These are phyloP conservation scores for Malacoraja senta DNA, from an alignment of 2,797 vertebrate genomes.

Conservation along the genomic window DNA sequence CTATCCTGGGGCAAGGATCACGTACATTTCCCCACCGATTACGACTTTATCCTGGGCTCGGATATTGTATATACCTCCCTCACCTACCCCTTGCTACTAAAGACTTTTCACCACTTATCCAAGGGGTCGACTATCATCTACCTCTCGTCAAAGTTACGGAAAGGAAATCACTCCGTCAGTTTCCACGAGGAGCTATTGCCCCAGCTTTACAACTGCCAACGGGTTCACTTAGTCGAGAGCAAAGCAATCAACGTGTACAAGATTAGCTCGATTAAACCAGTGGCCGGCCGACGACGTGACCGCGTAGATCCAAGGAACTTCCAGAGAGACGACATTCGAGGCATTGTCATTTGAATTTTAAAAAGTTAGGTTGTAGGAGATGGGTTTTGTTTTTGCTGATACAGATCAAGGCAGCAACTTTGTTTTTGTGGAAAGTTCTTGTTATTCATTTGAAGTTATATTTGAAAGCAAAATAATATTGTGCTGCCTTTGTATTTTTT, in stretches of 20 bases:
- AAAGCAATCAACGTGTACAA: constrained; percentile 6
- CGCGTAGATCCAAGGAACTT: not conserved
- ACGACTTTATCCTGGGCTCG: constrained; percentile 21
- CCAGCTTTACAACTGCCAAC: not conserved
- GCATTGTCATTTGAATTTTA: not conserved
- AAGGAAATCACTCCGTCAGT: not conserved
- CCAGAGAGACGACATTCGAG: not conserved
- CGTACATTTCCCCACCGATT: not conserved
- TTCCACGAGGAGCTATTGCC: constrained; percentile 21
- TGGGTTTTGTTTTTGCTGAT: no score
- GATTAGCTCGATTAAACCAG: not conserved
- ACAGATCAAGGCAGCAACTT: not conserved
- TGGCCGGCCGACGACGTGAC: not conserved
- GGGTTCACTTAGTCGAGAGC: not conserved
- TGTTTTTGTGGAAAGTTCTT: not conserved
- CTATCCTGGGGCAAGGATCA: constrained; percentile 25
- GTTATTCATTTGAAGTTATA: not conserved
- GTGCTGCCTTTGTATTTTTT: not conserved
- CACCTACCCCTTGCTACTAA: not conserved
- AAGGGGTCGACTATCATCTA: constrained; percentile 3
- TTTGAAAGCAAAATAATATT: not conserved
- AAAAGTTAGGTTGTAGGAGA: not conserved
- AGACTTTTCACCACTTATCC: constrained; percentile 5
- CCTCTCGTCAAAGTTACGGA: not conserved
- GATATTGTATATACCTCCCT: constrained; percentile 17